phyloP scores from a whole-genome alignment of 2,888 invertebrate species.

The Neuroscelio doddi region DNA sequence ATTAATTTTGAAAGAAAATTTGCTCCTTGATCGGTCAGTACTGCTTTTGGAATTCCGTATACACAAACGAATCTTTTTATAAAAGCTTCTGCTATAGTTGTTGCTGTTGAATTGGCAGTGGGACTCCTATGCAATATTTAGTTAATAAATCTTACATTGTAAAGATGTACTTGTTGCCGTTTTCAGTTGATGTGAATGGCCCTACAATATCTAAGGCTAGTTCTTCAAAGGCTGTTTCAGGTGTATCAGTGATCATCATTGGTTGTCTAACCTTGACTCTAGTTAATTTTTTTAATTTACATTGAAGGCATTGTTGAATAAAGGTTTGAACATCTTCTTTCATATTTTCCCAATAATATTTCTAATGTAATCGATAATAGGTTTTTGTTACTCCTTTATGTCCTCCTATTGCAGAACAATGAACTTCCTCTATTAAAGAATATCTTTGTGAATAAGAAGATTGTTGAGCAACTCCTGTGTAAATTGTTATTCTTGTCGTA shows the following conservation, averaged over 20 bases:
- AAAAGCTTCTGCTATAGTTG: background rate
- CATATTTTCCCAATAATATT: conserved; percentile 23
- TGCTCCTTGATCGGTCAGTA: background rate
- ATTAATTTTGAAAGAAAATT: background rate
- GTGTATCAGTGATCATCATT: conserved; percentile 45
- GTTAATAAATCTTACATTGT: conserved; percentile 26
- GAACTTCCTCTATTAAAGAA: conserved; percentile 11
- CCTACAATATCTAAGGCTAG: conserved; percentile 44
- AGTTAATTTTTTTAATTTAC: conserved; percentile 34
- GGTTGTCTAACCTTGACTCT: conserved; percentile 31
- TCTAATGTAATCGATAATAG: conserved; percentile 5
- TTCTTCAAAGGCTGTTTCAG: conserved; percentile 33
- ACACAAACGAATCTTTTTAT: background rate
- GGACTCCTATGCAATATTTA: conserved; percentile 14
- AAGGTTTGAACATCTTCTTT: conserved; percentile 11
- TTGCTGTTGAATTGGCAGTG: background rate
- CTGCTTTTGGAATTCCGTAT: background rate
- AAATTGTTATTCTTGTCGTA: background rate
- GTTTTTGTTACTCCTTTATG: conserved; percentile 22
- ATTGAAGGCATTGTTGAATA: conserved; percentile 12
- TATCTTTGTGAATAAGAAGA: background rate
- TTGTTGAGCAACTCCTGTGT: background rate
- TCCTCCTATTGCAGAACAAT: conserved; percentile 17
- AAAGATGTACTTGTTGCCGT: conserved; percentile 44
- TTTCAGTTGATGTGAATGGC: conserved; percentile 32